Evolutionary conservation across 2,113 vertebrate species (phyloP).

Genomic region (Larimichthys crocea): DNA sequence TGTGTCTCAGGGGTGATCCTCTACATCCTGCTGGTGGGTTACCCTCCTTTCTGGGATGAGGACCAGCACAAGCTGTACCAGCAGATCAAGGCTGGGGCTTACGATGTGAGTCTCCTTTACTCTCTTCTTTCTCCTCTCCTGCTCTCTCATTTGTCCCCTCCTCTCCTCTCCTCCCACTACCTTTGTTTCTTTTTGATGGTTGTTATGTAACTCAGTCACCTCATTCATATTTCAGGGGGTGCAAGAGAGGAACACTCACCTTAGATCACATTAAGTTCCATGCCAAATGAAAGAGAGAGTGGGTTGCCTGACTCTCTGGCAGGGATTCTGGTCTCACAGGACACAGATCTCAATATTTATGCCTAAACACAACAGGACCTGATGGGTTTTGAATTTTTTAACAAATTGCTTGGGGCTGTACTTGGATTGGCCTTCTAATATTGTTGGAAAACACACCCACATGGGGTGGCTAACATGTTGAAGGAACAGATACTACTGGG

Average conservation of each 20-base stretch:
- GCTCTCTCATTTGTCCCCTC: background rate
- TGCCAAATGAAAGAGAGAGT: conserved; percentile 28
- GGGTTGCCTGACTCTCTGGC: conserved; percentile 32
- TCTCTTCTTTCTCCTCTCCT: conserved; percentile 58
- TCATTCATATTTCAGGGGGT: conserved; percentile 76
- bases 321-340: conserved; percentile 38
- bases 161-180: conserved; percentile 33
- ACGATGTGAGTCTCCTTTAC: conserved; percentile 88
- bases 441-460: conserved; percentile 1
- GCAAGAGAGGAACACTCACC: conserved; percentile 53
- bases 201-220: conserved; percentile 69
- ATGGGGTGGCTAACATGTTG: conserved; percentile 2
- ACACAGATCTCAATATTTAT: conserved; percentile 35
- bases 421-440: conserved; percentile 9
- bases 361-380: conserved; percentile 39
- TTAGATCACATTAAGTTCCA: conserved; percentile 36
- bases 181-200: conserved; percentile 58
- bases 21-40: conserved; percentile 97
- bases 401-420: conserved; percentile 23
- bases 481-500: background rate
- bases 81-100: conserved; percentile 98
- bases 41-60: conserved; percentile 98
- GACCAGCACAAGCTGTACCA: conserved; percentile 99
- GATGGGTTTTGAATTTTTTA: conserved; percentile 20
- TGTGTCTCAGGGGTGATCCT: conserved; percentile 92